A percentile compares a stretch with the other conserved stretches of the same genome.
Conservation (phyloP, 2,888 invertebrate species). For the Ophion slaviceki region DNA sequence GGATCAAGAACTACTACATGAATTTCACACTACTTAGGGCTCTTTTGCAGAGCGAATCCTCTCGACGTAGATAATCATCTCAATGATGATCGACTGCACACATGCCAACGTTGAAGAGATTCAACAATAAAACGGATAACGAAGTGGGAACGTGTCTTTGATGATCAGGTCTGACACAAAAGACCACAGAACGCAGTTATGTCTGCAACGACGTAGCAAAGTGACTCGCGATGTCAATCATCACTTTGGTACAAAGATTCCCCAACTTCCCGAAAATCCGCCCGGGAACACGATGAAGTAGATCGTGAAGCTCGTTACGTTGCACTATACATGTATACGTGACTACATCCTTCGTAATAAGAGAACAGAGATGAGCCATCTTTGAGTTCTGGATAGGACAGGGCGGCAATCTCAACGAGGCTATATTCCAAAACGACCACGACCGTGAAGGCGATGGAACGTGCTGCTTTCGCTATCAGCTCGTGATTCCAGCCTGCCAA, state of each 20-base stretch:
- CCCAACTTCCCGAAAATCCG: constrained; percentile 15
- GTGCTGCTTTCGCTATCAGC: constrained; percentile 58
- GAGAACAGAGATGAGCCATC: constrained; percentile 65
- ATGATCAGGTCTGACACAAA: background rate
- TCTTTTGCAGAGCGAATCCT: background rate
- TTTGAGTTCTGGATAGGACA: constrained; percentile 75
- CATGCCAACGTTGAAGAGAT: background rate
- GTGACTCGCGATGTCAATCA: background rate
- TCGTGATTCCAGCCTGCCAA: constrained; percentile 30
- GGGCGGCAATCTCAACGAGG: constrained; percentile 62
- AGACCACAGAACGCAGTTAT: background rate
- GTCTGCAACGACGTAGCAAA: background rate
- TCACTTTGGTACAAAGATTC: background rate
- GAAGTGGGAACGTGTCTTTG: background rate
- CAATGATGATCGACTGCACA: no score
- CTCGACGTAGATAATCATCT: background rate
- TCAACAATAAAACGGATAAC: background rate
- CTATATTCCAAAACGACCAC: constrained; percentile 36
- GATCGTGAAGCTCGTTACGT: constrained; percentile 23
- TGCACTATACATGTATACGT: constrained; percentile 17
- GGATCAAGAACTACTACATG: background rate
- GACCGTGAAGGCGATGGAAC: constrained; percentile 46
- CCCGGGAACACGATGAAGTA: constrained; percentile 34
- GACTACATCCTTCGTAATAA: constrained; percentile 25
- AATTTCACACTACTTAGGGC: background rate